Evolutionary conservation across 1,140 invertebrate species (phyloP), one percentile per base, ranked within the genome.

Genomic region (Sycophila sp.): DNA sequence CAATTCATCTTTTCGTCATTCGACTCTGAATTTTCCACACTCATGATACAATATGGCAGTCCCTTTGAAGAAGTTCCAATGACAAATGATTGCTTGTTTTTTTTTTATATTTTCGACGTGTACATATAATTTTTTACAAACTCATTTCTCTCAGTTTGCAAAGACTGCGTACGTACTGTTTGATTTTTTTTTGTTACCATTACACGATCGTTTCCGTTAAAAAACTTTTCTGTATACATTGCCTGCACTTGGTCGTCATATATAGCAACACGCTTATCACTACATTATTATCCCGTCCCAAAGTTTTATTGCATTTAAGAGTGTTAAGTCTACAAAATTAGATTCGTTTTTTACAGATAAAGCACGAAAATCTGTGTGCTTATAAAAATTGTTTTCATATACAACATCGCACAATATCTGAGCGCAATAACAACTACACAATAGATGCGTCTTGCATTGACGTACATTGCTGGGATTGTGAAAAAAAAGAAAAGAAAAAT

Each of bases 21-120:
- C 58, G 45, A 53, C 47, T 69, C 42, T 59, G 47, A 69, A 69
- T 60, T 47, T 22, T 17, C 42, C 55, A 69, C 56, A 51, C 66
- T 69, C 56, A 60, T 60, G 42, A 40, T 69, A 51, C 45, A 10
- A 51, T 69, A 69, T 69, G 68, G 68, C 68, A 69, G 68, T 69
- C 36, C 62, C 59, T 63, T 19, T n/a, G 63, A 69, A 42, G 58
- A 45, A 49, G 22, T 24, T 45, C 30, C 45, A 38, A 63, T 45
- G 13, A 11, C 26, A 60, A 26, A 17, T 68, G 19, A 28, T 59
- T 56, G 15, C 30, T 24, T 51, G 8, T 30, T 47, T 17, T 56
- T 32, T 30, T 42, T 55, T 56, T 34, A 17, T 49, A 13, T 24
- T 24, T 6, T 40, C 10, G 36, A 2, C 13, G 24, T 55, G n/a